A percentile compares a stretch with the other conserved stretches of the same genome.
phyloP scores from a whole-genome alignment of 2,113 vertebrate species.

The Nasalis larvatus region DNA sequence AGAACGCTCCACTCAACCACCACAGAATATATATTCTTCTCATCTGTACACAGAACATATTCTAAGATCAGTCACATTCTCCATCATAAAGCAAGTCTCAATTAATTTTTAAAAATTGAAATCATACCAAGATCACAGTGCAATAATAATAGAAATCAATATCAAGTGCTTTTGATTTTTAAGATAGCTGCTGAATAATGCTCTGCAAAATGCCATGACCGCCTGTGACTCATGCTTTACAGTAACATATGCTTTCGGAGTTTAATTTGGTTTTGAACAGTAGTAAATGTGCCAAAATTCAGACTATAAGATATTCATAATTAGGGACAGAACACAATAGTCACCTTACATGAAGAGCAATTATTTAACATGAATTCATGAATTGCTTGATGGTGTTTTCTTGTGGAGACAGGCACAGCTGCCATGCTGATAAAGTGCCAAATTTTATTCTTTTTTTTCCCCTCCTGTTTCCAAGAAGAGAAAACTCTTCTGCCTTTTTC shows the following conservation, averaged over 20 bases:
- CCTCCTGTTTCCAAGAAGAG: slow-evolving; percentile 36
- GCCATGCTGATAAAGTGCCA: slow-evolving; percentile 35
- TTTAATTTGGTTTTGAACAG: slow-evolving; percentile 64
- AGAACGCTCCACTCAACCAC: no score
- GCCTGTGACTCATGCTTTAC: slow-evolving; percentile 55
- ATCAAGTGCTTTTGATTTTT: slow-evolving; percentile 23
- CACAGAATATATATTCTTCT: no score
- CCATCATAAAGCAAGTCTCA: no score
- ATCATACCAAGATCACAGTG: no score
- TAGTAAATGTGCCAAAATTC: slow-evolving; percentile 60
- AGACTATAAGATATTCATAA: slow-evolving; percentile 58
- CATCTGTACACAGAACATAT: no score
- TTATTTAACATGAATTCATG: slow-evolving; percentile 57
- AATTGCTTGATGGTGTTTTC: slow-evolving; percentile 65
- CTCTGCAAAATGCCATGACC: slow-evolving; percentile 42
- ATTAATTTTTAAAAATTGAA: no score
- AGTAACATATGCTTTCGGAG: slow-evolving; percentile 65
- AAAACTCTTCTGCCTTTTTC: background rate
- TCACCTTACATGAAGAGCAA: slow-evolving; percentile 61
- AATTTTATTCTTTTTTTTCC: slow-evolving; percentile 46
- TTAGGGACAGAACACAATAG: slow-evolving; percentile 49
- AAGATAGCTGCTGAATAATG: slow-evolving; percentile 28
- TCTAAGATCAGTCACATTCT: no score
- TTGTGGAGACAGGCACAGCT: slow-evolving; percentile 20
- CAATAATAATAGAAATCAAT: no score